Conservation (phyloP, 2,113 vertebrate species). For the Corythoichthys haematopterus region DNA sequence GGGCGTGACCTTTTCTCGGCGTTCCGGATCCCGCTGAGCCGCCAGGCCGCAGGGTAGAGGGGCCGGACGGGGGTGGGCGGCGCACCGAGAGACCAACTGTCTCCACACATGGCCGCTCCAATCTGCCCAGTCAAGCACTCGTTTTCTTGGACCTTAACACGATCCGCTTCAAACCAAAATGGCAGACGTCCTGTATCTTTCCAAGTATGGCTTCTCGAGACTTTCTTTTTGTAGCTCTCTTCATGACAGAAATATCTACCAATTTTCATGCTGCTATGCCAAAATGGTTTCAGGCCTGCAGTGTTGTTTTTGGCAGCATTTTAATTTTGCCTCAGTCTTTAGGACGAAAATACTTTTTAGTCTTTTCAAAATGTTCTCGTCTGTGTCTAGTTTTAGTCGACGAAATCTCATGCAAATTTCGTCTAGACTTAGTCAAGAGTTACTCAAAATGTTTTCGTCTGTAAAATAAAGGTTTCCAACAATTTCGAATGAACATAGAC, state of each 20-base stretch:
- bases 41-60: conserved; percentile 32
- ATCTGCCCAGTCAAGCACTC: conserved; percentile 43
- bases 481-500: too few species aligned
- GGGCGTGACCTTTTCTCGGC: conserved; percentile 41
- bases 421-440: too few species aligned
- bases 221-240: not conserved
- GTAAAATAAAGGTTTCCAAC: too few species aligned
- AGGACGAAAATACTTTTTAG: too few species aligned
- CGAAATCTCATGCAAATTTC: too few species aligned
- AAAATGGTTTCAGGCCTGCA: not conserved
- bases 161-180: not conserved
- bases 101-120: conserved; percentile 61
- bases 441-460: too few species aligned
- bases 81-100: conserved; percentile 68
- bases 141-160: not conserved
- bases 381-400: too few species aligned
- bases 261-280: not conserved
- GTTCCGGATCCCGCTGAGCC: conserved; percentile 41
- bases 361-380: too few species aligned
- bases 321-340: too few species aligned
- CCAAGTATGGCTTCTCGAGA: not conserved
- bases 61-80: conserved; percentile 5
- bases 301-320: too few species aligned
- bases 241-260: not conserved
- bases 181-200: not conserved